Conservation (phyloP, 2,888 invertebrate genomes). For the Aethes cnicana region DNA sequence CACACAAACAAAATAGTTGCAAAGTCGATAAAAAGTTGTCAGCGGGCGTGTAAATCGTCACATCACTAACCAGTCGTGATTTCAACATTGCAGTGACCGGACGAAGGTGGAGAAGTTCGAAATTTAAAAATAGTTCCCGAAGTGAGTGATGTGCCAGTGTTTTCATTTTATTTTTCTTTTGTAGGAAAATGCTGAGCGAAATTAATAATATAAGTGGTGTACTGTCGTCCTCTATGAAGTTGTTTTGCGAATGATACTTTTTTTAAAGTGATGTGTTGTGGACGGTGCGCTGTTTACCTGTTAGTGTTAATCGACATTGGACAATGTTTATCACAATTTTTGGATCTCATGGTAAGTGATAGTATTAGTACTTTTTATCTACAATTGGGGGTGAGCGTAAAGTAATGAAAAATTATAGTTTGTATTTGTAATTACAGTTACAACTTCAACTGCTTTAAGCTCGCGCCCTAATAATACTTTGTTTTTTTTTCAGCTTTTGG, state of each 20-base stretch:
- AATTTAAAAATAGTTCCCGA: constrained; percentile 51
- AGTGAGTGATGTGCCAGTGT: constrained; percentile 67
- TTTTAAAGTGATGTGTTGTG: constrained; percentile 75
- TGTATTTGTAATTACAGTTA: too few relatives aligned
- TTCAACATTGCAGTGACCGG: constrained; percentile 81
- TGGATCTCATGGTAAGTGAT: constrained; percentile 33
- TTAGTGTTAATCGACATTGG: constrained; percentile 18
- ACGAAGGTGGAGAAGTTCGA: constrained; percentile 77
- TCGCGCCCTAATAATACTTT: too few relatives aligned
- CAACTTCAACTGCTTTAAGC: too few relatives aligned
- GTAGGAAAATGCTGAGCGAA: constrained; percentile 81
- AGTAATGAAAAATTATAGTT: too few relatives aligned
- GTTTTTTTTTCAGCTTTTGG: too few relatives aligned
- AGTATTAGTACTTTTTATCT: too few relatives aligned
- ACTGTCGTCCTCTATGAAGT: constrained; percentile 78
- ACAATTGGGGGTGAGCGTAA: too few relatives aligned
- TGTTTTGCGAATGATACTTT: constrained; percentile 81
- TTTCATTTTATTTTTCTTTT: constrained; percentile 76
- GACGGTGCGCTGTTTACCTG: constrained; percentile 53
- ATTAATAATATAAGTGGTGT: constrained; percentile 81
- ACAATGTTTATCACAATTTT: constrained; percentile 15
- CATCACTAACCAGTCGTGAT: constrained; percentile 76
- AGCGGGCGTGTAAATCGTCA: constrained; percentile 50
- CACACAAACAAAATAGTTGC: constrained; percentile 59
- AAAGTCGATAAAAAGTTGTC: constrained; percentile 58